Evolutionary conservation across 2,888 invertebrate species (phyloP).

Genomic region (Myopa tessellatipennis): DNA sequence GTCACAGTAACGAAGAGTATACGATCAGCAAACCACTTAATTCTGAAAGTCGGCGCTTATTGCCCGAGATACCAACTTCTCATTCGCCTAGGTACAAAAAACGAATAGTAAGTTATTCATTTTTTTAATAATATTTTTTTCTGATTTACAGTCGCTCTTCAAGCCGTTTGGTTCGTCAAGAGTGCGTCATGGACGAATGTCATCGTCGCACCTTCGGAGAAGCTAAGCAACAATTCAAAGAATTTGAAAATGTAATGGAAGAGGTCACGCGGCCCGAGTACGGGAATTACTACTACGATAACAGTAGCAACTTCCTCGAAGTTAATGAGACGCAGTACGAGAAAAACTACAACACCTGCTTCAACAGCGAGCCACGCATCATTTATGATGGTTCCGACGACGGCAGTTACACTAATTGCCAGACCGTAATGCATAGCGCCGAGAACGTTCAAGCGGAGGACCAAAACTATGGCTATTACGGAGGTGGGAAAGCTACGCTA

Average conservation of each 20-base stretch:
- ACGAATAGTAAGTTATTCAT: background rate
- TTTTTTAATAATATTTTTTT: background rate
- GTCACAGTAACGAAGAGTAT: slow-evolving; percentile 68
- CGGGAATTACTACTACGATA: slow-evolving; percentile 62
- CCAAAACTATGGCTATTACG: slow-evolving; percentile 47
- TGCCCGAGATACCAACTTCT: slow-evolving; percentile 65
- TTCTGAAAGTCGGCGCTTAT: slow-evolving; percentile 59
- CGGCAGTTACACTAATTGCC: slow-evolving; percentile 50
- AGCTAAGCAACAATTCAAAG: slow-evolving; percentile 64
- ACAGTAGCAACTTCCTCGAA: slow-evolving; percentile 61
- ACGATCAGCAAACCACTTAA: slow-evolving; percentile 58
- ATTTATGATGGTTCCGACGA: slow-evolving; percentile 63
- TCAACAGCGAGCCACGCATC: slow-evolving; percentile 65
- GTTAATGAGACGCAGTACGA: slow-evolving; percentile 65
- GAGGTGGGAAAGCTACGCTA: background rate
- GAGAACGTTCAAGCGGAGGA: slow-evolving; percentile 56
- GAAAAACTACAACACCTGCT: slow-evolving; percentile 61
- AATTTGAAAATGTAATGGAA: slow-evolving; percentile 62
- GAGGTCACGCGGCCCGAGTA: slow-evolving; percentile 59
- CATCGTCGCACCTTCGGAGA: slow-evolving; percentile 64
- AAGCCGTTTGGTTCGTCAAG: slow-evolving; percentile 64
- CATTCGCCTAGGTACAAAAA: slow-evolving; percentile 52
- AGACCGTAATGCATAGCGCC: slow-evolving; percentile 60
- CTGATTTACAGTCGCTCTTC: slow-evolving; percentile 57
- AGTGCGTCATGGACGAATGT: slow-evolving; percentile 64